Evolutionary conservation across 2,113 vertebrate genomes (phyloP).

Genomic region (Cepphus grylle): DNA sequence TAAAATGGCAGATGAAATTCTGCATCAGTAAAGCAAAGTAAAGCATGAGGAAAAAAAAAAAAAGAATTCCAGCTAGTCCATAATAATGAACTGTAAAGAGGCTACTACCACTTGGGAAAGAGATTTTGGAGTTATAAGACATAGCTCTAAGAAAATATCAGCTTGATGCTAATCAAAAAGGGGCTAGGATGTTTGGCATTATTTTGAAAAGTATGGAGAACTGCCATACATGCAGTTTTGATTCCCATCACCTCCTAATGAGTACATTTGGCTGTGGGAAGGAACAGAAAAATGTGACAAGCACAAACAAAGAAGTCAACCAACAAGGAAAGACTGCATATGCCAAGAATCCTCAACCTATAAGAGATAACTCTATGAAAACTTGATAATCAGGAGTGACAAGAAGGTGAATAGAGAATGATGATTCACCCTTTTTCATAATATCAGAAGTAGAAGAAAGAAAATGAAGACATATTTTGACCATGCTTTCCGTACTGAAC

Average conservation of each 20-base stretch:
- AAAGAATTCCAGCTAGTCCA: not conserved
- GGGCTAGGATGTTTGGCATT: not conserved
- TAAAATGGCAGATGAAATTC: not conserved
- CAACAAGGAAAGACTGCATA: not conserved
- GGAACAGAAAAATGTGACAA: not conserved
- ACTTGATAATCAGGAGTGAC: not conserved
- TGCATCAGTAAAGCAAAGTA: not conserved
- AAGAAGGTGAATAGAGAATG: not conserved
- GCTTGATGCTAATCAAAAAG: not conserved
- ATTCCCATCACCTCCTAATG: not conserved
- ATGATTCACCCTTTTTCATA: not conserved
- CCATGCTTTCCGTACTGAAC: not conserved
- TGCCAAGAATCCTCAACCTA: not conserved
- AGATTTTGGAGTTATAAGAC: not conserved
- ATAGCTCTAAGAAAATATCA: not conserved
- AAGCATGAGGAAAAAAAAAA: not conserved
- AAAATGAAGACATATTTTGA: not conserved
- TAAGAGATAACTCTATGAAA: not conserved
- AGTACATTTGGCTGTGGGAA: not conserved
- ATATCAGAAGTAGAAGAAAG: not conserved
- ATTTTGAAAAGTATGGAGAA: not conserved
- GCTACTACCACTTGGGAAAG: not conserved
- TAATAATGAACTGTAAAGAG: not conserved
- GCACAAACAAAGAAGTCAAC: not conserved
- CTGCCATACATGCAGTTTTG: not conserved